These are phyloP conservation scores for Scaptomyza cyrtandrae DNA, from an alignment of 2,888 invertebrate species.

Conservation along the genomic window DNA sequence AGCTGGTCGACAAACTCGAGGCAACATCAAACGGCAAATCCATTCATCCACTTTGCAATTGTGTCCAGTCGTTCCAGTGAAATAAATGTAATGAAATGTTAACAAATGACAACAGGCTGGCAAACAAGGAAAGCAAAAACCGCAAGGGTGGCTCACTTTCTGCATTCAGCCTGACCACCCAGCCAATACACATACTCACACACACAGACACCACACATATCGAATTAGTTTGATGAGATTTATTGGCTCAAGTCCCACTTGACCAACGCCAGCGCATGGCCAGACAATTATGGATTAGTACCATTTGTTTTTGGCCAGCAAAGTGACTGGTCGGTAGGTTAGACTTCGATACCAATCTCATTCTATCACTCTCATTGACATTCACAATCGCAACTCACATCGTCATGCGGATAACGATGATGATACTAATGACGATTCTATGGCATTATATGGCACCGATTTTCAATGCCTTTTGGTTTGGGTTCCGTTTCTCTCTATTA, in stretches of 20 bases:
- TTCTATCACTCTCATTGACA: conserved; percentile 29
- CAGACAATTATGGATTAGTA: conserved; percentile 82
- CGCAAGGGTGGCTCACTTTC: conserved; percentile 63
- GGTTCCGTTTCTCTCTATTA: conserved; percentile 51
- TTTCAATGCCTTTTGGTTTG: conserved; percentile 46
- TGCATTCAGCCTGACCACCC: conserved; percentile 21
- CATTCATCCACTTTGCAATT: conserved; percentile 77
- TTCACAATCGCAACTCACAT: conserved; percentile 20
- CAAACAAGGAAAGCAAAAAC: conserved; percentile 68
- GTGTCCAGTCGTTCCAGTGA: conserved; percentile 65
- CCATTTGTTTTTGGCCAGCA: conserved; percentile 74
- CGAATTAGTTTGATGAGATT: conserved; percentile 81
- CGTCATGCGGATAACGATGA: conserved; percentile 34
- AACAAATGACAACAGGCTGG: conserved; percentile 78
- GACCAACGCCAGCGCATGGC: conserved; percentile 63
- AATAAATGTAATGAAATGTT: conserved; percentile 81
- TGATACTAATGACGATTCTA: conserved; percentile 56
- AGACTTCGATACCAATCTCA: conserved; percentile 45
- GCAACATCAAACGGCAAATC: conserved; percentile 75
- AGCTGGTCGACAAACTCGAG: conserved; percentile 40
- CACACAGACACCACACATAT: conserved; percentile 45
- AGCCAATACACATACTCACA: conserved; percentile 24
- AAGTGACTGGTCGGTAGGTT: conserved; percentile 33
- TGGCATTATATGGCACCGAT: conserved; percentile 71
- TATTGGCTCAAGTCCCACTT: conserved; percentile 78